Base-by-base conservation (phyloP, 2,888 invertebrate genomes). In the Stenichneumon culpator region DNA sequence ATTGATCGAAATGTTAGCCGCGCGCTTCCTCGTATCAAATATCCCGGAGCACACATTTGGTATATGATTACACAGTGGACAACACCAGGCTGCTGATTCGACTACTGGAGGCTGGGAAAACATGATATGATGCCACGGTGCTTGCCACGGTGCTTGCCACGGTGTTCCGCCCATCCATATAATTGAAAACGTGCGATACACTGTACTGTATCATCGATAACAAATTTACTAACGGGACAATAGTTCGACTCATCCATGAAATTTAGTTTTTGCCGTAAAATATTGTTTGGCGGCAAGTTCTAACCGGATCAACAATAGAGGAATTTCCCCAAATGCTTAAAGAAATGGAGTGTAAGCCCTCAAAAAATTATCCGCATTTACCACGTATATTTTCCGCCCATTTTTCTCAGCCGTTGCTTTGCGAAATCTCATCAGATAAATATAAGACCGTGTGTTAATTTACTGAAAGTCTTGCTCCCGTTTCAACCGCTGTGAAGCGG, bases 41-140 rank as follows among this genome's bases (percentile, higher is more conserved):
- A 44, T 81, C 52, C 60, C 19, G 36, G n/a, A 57, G 22, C 72
- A 36, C 73, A 68, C 57, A 39, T 63, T 25, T 50, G 11, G 54
- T 68, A 32, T 60, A 68, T 28, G 57, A 47, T 44, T 68, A 19
- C 25, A 68, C 50, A 19, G 50, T 19, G 36, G n/a, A 60, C 44
- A 22, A 32, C 36, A 36, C 57, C 57, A 47, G 14, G 39, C 60
- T 16, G 36, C 50, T 63, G 70, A 82, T 63, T 75, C 70, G 47
- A 19, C 39, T 39, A 22, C 50, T 36, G 57, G 65, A 52, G 72
- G 50, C 77, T 82, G 82, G 65, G 60, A 82, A 72, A 82, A 82
- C 82, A 82, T 57, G 65, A 82, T 77, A 82, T 16, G 65, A 2
- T 52, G 65, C 65, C 54, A 72, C 82, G 82, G 70, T 70, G 39